Percentiles rank a stretch among this genome's conserved stretches.
These are phyloP conservation scores for Anolis sagrei DNA, from an alignment of 2,113 vertebrate genomes.

Conservation along the genomic window DNA sequence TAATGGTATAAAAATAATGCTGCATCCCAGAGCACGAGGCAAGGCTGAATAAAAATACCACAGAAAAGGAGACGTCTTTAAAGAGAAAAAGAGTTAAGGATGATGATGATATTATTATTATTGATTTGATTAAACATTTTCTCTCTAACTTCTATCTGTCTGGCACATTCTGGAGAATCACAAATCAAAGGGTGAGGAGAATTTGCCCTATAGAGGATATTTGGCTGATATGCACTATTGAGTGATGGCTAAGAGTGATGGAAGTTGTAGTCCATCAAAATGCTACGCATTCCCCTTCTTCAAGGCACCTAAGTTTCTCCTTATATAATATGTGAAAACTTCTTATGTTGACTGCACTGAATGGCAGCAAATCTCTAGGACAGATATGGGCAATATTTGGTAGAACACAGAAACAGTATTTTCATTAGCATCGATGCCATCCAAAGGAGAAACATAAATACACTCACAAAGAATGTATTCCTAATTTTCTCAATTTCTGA, in stretches of 20 bases:
- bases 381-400: neutral
- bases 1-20: constrained; percentile 85
- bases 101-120: neutral
- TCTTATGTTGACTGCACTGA: neutral
- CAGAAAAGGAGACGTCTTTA: constrained; percentile 88
- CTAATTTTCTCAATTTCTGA: neutral
- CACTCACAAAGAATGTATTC: neutral
- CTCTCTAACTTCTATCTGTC: neutral
- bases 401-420: neutral
- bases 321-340: neutral
- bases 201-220: neutral
- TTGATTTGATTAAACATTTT: neutral
- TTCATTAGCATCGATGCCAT: neutral
- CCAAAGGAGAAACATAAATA: neutral
- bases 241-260: neutral
- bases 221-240: neutral
- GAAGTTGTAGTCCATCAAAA: too few species aligned
- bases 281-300: too few species aligned
- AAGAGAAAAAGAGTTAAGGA: constrained; percentile 81
- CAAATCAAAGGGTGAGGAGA: too few species aligned
- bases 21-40: constrained; percentile 89
- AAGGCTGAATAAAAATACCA: constrained; percentile 98
- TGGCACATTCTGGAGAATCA: neutral
- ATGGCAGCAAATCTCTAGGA: too few species aligned
- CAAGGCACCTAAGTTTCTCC: neutral